Base-by-base conservation (phyloP, 2,888 invertebrate species). In the Fabriciana adippe region DNA sequence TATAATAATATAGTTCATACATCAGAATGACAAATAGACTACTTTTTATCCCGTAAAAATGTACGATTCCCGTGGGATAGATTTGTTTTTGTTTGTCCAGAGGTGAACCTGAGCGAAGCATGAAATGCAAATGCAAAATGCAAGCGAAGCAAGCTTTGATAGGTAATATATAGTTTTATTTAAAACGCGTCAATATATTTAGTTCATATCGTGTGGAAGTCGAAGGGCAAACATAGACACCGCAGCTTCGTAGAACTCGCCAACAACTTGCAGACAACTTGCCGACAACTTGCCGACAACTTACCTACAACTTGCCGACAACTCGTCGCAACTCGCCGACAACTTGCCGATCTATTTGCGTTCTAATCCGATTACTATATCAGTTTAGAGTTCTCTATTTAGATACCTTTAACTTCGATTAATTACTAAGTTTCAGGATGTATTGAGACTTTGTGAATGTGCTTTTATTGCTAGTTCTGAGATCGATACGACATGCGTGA, bases 341-440 rank as follows among this genome's bases (percentile, higher is more conserved):
- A 80, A 81, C 79, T 79, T 77, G 74, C 72, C 73, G 76, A 80
- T 82, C 81, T 86, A 85, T 86, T 86, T 86, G 84, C 83, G 85
- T 82, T 78, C 68, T 72, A 74, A 71, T 70, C 73, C 70, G 69
- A 70, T 74, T 66, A 48, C 67, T 61, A 56, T 64, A 65, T 67
- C 69, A 67, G 69, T 64, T 70, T 55, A 69, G 63, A 65, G 45
- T 70, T 55, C 56, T 65, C 67, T 70, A 65, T 70, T 70, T 70
- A 70, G 69, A 70, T 67, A 67, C 67, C 70, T 70, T 70, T 61
- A 26, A 63, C 48, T 69, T 69, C 69, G 47, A 69, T 69, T 69
- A 50, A 63, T 66, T 66, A 61, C 60, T 61, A 35, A 54, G 59
- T 66, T 60, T 48, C 60, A 5, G 61, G 18, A 50, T 61, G 51